A percentile compares a stretch with the other conserved stretches of the same genome.
These are phyloP conservation scores for Silurus glanis DNA, from an alignment of 2,113 vertebrate genomes.

Conservation along the genomic window DNA sequence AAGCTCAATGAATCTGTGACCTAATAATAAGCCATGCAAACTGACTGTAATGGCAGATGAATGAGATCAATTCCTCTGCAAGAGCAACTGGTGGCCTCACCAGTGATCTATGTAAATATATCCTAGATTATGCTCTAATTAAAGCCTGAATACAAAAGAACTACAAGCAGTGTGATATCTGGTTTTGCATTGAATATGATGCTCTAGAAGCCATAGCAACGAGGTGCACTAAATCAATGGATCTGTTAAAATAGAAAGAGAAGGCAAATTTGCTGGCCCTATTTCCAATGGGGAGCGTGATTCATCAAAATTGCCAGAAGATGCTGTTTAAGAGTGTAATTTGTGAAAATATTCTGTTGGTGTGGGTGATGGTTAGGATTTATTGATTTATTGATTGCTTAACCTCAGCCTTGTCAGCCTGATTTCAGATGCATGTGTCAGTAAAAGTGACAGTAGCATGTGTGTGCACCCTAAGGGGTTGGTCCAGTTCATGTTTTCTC, in stretches of 20 bases:
- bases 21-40: background rate
- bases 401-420: background rate
- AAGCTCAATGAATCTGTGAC: background rate
- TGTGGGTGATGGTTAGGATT: too few relatives aligned
- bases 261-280: background rate
- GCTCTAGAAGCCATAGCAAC: background rate
- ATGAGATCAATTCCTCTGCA: background rate
- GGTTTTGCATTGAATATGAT: background rate
- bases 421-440: background rate
- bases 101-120: background rate
- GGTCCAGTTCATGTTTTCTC: background rate
- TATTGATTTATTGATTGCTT: background rate
- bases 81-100: background rate
- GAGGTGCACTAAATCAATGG: background rate
- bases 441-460: slow-evolving; percentile 1
- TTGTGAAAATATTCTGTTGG: background rate
- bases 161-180: background rate
- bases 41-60: background rate
- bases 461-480: background rate
- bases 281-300: background rate
- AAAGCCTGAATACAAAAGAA: background rate
- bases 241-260: background rate
- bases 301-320: background rate
- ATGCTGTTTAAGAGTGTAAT: background rate
- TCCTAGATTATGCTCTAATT: background rate